phyloP scores from a whole-genome alignment of 2,113 vertebrate species.

The Vicugna pacos region DNA sequence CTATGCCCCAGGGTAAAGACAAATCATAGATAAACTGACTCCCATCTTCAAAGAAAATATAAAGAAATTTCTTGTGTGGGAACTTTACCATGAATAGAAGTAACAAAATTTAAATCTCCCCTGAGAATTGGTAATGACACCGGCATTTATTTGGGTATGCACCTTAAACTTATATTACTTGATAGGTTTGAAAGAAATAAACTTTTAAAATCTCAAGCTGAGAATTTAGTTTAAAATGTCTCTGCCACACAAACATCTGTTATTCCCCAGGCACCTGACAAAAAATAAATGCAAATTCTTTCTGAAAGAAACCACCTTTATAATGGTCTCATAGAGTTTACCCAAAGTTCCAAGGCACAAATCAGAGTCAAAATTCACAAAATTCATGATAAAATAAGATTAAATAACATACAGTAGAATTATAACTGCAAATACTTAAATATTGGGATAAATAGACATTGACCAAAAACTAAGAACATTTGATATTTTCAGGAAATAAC shows the following conservation, averaged over 20 bases:
- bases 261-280: neutral
- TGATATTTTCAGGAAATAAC: conserved; percentile 2
- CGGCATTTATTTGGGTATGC: neutral
- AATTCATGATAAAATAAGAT: neutral
- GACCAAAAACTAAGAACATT: neutral
- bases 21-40: neutral
- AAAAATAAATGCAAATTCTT: conserved; percentile 37
- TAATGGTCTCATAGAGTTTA: neutral
- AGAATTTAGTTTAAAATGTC: conserved; percentile 27
- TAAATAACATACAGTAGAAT: neutral
- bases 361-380: conserved; percentile 29
- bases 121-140: neutral
- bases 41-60: neutral
- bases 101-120: conserved; percentile 20
- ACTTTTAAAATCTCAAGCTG: neutral
- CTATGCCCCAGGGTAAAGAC: neutral
- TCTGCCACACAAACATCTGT: neutral
- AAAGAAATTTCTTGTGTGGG: conserved; percentile 4
- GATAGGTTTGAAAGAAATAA: conserved; percentile 8
- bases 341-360: neutral
- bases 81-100: neutral
- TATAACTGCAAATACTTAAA: neutral
- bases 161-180: neutral
- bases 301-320: neutral
- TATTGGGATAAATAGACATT: neutral